These are phyloP conservation scores for Micronycteris hirsuta DNA, from an alignment of 2,113 vertebrate species.

Conservation along the genomic window DNA sequence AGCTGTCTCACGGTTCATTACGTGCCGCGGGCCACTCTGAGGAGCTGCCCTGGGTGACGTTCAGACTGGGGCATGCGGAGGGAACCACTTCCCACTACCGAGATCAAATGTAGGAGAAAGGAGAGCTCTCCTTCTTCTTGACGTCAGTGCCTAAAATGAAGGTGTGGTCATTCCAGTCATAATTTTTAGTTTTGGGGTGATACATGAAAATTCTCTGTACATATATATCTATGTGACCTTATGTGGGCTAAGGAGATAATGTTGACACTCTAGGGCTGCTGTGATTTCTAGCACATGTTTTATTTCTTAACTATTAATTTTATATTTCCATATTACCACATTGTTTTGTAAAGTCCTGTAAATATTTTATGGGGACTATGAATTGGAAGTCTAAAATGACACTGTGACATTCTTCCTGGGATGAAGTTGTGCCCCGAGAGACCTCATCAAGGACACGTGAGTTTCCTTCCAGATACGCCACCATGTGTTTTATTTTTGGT, in stretches of 20 bases:
- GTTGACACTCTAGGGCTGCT: background rate
- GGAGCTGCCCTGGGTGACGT: conserved; percentile 37
- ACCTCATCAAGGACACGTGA: background rate
- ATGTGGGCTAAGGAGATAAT: background rate
- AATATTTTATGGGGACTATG: background rate
- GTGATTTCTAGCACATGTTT: background rate
- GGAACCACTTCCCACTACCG: conserved; percentile 13
- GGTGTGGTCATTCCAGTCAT: background rate
- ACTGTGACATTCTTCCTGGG: background rate
- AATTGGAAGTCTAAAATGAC: conserved; percentile 9
- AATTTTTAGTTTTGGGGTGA: background rate
- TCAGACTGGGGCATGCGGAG: background rate
- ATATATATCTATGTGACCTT: background rate
- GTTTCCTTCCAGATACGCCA: background rate
- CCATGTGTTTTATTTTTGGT: background rate
- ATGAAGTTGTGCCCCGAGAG: background rate
- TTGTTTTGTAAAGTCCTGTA: conserved; percentile 2
- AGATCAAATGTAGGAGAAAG: background rate
- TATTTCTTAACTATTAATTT: conserved; percentile 50
- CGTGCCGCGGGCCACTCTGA: background rate
- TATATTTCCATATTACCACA: background rate
- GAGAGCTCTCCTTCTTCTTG: background rate
- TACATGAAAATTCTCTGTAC: background rate
- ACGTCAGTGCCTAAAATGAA: background rate
- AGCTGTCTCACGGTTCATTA: conserved; percentile 51